Conservation (phyloP, 2,797 vertebrate species). For the Apogon hyalosoma region DNA sequence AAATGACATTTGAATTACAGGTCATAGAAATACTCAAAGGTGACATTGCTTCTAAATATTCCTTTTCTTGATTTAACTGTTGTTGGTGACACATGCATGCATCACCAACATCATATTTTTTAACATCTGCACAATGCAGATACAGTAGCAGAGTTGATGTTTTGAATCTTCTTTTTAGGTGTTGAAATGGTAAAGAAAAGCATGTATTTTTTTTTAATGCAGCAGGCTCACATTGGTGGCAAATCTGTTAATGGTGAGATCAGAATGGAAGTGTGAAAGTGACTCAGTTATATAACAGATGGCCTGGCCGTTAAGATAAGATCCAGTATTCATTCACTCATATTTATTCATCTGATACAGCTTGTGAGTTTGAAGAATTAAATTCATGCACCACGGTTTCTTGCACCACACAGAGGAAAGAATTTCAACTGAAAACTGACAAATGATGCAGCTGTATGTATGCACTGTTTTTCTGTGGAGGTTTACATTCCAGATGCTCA, state of each 20-base stretch:
- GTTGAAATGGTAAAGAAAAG: conserved; percentile 10
- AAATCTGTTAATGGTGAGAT: conserved; percentile 52
- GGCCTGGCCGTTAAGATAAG: conserved; percentile 46
- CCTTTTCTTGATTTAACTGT: neutral
- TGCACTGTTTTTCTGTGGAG: conserved; percentile 2
- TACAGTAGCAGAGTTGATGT: conserved; percentile 11
- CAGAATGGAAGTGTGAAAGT: conserved; percentile 56
- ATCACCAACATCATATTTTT: neutral
- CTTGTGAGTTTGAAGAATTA: conserved; percentile 17
- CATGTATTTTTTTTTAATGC: conserved; percentile 31
- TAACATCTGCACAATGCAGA: neutral
- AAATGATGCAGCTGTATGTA: neutral
- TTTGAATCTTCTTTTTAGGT: conserved; percentile 26
- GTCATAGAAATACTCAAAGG: no score
- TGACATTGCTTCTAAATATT: neutral
- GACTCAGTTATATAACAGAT: conserved; percentile 66
- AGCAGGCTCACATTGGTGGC: conserved; percentile 11
- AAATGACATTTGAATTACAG: no score
- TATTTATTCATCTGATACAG: conserved; percentile 58
- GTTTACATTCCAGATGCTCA: conserved; percentile 1
- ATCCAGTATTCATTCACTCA: conserved; percentile 58
- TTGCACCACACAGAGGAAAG: neutral
- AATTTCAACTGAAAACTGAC: conserved; percentile 3
- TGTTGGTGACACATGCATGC: neutral
- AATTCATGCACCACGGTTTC: conserved; percentile 2